Conservation (phyloP, 37 sponge, comb jelly and placozoan species). For the Halisarca cf. caerulea region DNA sequence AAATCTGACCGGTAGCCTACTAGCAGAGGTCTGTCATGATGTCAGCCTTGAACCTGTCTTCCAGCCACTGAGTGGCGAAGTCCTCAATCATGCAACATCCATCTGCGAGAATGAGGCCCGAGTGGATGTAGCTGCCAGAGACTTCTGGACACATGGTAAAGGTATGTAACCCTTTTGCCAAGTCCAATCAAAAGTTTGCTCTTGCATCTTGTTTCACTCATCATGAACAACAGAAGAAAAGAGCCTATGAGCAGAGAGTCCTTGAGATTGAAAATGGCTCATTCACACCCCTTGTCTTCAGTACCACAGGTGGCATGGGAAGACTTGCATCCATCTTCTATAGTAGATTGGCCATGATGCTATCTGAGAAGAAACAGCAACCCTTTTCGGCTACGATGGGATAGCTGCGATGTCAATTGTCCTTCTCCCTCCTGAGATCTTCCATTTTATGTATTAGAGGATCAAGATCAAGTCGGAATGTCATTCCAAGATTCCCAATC, state of each 20-base stretch:
- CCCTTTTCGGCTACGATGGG: background rate
- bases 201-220: background rate
- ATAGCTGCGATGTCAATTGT: background rate
- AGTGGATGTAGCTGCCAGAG: background rate
- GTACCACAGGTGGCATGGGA: background rate
- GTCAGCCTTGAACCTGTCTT: background rate
- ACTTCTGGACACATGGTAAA: constrained; percentile 8
- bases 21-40: constrained; percentile 32
- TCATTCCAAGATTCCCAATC: background rate
- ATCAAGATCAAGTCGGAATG: background rate
- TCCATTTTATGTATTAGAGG: background rate
- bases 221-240: constrained; percentile 4
- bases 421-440: background rate
- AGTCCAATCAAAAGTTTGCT: background rate
- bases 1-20: constrained; percentile 7
- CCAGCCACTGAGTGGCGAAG: constrained; percentile 13
- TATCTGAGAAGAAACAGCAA: background rate
- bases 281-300: background rate
- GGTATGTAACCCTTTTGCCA: constrained; percentile 23
- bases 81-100: background rate
- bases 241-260: background rate
- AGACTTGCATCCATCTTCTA: background rate
- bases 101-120: constrained; percentile 4
- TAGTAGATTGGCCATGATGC: background rate
- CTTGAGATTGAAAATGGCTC: background rate